phyloP scores from a whole-genome alignment of 2,797 vertebrate species.

The Leptodactylus fallax region DNA sequence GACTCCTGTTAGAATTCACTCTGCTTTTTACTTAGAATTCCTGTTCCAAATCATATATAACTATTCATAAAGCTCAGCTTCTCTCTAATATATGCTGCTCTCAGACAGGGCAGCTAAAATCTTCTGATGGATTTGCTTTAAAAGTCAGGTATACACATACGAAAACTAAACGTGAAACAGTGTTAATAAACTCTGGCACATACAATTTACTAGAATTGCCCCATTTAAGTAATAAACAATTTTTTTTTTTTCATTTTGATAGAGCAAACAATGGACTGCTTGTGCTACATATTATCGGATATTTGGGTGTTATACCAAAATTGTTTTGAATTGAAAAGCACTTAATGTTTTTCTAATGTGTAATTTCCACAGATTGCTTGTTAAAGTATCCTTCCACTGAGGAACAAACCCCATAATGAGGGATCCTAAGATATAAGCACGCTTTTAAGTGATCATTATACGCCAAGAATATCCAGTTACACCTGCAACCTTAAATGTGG shows the following conservation, averaged over 20 bases:
- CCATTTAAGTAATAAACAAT: neutral
- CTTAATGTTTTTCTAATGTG: neutral
- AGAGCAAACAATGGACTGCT: neutral
- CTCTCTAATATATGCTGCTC: too few species aligned
- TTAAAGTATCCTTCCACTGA: slow-evolving; percentile 3
- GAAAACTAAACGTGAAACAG: too few species aligned
- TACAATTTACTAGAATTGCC: neutral
- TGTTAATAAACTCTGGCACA: neutral
- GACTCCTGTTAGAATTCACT: too few species aligned
- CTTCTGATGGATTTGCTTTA: too few species aligned
- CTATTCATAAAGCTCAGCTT: too few species aligned
- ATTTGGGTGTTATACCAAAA: neutral
- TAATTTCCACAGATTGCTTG: neutral
- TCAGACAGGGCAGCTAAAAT: too few species aligned
- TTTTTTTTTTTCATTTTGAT: neutral
- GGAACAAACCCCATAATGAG: neutral
- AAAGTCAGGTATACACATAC: too few species aligned
- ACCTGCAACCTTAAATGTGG: neutral
- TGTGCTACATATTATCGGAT: neutral
- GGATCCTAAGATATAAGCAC: slow-evolving; percentile 1
- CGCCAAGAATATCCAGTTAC: slow-evolving; percentile 10
- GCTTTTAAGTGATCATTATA: neutral
- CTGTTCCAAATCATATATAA: too few species aligned
- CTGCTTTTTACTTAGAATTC: too few species aligned
- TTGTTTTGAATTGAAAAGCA: neutral